Evolutionary conservation across 1,140 invertebrate species (phyloP).

Genomic region (Argopecten irradians): DNA sequence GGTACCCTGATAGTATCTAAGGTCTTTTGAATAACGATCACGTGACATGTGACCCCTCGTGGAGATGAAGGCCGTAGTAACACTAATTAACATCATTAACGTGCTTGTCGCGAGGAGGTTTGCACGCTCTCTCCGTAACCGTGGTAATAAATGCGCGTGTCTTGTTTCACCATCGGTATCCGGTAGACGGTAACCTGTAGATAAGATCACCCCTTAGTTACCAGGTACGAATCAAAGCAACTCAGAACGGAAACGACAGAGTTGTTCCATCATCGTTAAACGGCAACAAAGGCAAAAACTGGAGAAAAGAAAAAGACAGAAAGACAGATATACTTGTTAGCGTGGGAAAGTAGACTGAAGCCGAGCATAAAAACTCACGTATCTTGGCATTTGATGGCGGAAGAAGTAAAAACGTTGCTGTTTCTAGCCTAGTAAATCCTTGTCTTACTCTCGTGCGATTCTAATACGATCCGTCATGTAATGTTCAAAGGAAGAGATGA

Average conservation of each 20-base stretch:
- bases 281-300: conserved; percentile 2
- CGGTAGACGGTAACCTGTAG: background rate
- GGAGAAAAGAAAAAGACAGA: background rate
- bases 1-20: background rate
- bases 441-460: conserved; percentile 1
- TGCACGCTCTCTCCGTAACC: conserved; percentile 6
- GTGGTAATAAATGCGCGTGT: conserved; percentile 15
- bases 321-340: conserved; percentile 15
- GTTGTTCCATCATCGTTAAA: conserved; percentile 21
- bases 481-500: conserved; percentile 16
- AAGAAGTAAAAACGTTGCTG: conserved; percentile 17
- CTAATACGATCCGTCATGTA: conserved; percentile 16
- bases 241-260: conserved; percentile 14
- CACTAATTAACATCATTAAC: conserved; percentile 1
- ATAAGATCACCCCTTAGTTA: background rate
- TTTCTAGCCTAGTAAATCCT: conserved; percentile 17
- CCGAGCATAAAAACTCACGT: conserved; percentile 15
- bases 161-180: conserved; percentile 14
- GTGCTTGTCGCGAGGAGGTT: background rate
- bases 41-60: background rate
- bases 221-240: conserved; percentile 16
- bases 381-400: conserved; percentile 20
- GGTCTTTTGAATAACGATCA: background rate
- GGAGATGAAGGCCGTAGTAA: background rate
- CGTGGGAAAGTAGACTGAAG: conserved; percentile 14